Evolutionary conservation across 2,113 vertebrate genomes (phyloP), one percentile per base, ranked within the genome.

Genomic region (Galemys pyrenaicus): DNA sequence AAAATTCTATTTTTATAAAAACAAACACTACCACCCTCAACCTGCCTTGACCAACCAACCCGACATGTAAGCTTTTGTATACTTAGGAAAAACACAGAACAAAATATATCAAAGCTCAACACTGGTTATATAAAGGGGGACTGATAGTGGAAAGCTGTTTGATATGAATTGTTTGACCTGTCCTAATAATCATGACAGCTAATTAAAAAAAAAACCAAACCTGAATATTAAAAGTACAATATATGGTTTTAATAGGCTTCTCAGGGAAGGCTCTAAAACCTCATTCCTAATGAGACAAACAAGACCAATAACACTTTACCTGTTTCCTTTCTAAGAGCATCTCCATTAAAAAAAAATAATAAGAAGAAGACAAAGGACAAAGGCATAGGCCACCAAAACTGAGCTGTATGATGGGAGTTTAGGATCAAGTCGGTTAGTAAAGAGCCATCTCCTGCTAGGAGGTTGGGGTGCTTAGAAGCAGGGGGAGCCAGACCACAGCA

Each of bases 341-440:
- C 67, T 79, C 41, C 37, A 41, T 37, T 24, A 9, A 22, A 7
- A 56, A 56, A 22, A 20, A 56, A 20, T 2, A 19, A 3, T n/a
- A 22, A 73, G 46, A 2, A n/a, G 28, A 35, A 90, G 39, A 49
- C n/a, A 8, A 39, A 67, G 64, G 37, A 65, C n/a, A 9, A 41
- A 77, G 64, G 30, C 49, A 19, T 6, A 15, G 19, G 15, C 24
- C 37, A 60, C 9, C 1, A 17, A 74, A 73, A n/a, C 8, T 1
- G 54, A 39, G 15, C 39, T n/a, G 0, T 1, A 3, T 4, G 2
- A 49, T 0, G 2, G 22, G 28, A 22, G 17, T 2, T 32, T 32
- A 20, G 24, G 64, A 22, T n/a, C 6, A 10, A 60, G 41, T 26
- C 16, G 5, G 3, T 30, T 3, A 15, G 32, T 16, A 0, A 35